Evolutionary conservation across 2,113 vertebrate genomes (phyloP).

Genomic region (Cyphomyrus discorhynchus): DNA sequence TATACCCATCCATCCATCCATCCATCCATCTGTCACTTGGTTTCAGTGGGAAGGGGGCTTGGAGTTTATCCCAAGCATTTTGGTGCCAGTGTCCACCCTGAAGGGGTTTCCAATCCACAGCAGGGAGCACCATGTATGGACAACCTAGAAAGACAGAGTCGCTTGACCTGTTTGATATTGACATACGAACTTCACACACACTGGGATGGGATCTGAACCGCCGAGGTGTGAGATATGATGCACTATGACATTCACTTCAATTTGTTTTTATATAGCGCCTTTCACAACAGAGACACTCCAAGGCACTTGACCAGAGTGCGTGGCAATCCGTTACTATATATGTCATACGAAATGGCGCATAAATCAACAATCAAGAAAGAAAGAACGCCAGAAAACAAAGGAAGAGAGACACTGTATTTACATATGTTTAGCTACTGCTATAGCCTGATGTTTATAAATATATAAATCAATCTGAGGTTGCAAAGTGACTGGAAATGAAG

Average conservation of each 20-base stretch:
- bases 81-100: neutral
- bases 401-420: neutral
- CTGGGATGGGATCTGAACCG: neutral
- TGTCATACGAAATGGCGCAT: neutral
- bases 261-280: neutral
- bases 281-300: neutral
- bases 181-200: neutral
- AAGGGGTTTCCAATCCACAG: neutral
- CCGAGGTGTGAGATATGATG: neutral
- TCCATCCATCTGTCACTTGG: neutral
- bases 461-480: conserved; percentile 22
- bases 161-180: neutral
- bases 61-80: neutral
- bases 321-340: neutral
- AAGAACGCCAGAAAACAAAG: neutral
- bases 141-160: neutral
- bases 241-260: neutral
- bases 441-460: neutral
- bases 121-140: neutral
- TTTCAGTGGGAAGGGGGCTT: neutral
- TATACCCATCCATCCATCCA: neutral
- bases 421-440: neutral
- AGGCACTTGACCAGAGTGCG: neutral
- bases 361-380: too few species aligned
- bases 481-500: conserved; percentile 45